Evolutionary conservation across 2,113 vertebrate species (phyloP), one percentile per base, ranked within the genome.

Genomic region (Axis porcinus): DNA sequence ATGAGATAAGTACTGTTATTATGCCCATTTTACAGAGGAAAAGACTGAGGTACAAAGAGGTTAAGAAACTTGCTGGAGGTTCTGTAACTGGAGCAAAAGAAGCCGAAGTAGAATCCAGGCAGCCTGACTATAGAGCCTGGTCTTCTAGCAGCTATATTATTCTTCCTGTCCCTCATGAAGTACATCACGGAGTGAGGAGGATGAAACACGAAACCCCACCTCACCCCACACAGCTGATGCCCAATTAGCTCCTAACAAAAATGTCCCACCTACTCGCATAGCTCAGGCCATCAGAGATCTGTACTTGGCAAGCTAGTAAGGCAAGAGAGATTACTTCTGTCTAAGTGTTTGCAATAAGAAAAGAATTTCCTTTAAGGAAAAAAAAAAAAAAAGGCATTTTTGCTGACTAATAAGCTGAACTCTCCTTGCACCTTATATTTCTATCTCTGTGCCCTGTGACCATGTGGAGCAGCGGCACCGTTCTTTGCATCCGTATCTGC

Each of bases 391-490:
- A 57, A 62, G 40, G 40, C 5, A 5, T 64, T 85, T 94, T 82
- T 92, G 74, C 57, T 95, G 40, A 88, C 58, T 84, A 67, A 91
- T 93, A 50, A 74, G 87, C n/a, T 58, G 58, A 86, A 40, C 54
- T 76, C 81, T 16, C 40, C 36, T 95, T 52, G n/a, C 15, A 19
- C 43, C 70, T 85, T 28, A 1, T n/a, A 12, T 45, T 13, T 82
- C 30, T 25, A 5, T 40, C 55, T 40, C 36, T 58, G 14, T 0
- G 0, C 4, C 60, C 11, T 76, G 4, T 55, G 91, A 81, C 86
- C 5, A 0, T 36, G 16, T 16, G 3, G 16, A 47, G 21, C 0
- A 16, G 62, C 1, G 0, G 3, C 19, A 17, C 13, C 1, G 4
- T 36, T 93, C 85, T 93, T 64, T 50, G 43, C 7, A 6, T 47